Evolutionary conservation across 1,140 invertebrate species (phyloP).

Genomic region (Chironomus striatipennis): DNA sequence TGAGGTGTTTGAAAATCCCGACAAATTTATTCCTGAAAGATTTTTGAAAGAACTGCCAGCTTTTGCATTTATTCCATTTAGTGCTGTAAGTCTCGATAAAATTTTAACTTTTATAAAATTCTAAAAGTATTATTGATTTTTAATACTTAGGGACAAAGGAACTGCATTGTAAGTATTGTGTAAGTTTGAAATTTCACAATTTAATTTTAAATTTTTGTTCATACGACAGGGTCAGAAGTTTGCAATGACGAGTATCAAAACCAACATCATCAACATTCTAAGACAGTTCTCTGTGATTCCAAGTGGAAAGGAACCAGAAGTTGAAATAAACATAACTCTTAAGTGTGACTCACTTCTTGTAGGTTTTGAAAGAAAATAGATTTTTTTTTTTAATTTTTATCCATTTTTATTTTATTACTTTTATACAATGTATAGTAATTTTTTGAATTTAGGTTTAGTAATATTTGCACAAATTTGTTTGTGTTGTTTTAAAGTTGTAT

Average conservation of each 20-base stretch:
- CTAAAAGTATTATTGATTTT: neutral
- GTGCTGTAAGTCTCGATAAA: constrained; percentile 51
- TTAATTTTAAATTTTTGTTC: neutral
- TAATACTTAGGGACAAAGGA: constrained; percentile 40
- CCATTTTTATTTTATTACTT: too few relatives aligned
- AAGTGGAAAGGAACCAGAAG: constrained; percentile 41
- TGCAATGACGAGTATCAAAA: constrained; percentile 40
- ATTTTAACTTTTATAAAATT: neutral
- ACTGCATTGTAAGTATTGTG: constrained; percentile 43
- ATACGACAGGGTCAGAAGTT: constrained; percentile 36
- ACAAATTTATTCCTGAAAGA: constrained; percentile 62
- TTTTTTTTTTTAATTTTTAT: neutral
- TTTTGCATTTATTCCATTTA: constrained; percentile 60
- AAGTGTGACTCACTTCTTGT: neutral
- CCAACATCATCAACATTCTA: constrained; percentile 38
- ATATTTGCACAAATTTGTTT: too few relatives aligned
- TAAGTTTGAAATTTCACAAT: neutral
- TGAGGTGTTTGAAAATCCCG: constrained; percentile 51
- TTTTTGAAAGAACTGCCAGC: constrained; percentile 48
- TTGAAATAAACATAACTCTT: constrained; percentile 34
- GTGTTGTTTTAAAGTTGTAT: too few relatives aligned
- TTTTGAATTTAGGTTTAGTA: too few relatives aligned
- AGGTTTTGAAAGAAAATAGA: neutral
- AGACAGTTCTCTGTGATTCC: constrained; percentile 35
- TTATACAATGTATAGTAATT: too few relatives aligned